A percentile compares a stretch with the other conserved stretches of the same genome.
phyloP scores from a whole-genome alignment of 2,888 invertebrate species.

The Mycalesis mineus region DNA sequence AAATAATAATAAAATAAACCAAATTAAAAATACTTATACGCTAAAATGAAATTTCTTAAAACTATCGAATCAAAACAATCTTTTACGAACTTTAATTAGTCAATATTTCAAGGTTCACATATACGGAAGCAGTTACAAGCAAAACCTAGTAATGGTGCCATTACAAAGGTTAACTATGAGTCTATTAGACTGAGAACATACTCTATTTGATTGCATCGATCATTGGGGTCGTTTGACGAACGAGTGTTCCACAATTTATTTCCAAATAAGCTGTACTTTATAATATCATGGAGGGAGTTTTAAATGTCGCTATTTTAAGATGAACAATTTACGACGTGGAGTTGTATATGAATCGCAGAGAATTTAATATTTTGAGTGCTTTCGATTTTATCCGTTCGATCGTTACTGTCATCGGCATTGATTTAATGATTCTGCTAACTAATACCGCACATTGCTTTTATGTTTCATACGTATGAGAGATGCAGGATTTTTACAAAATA shows the following conservation, averaged over 20 bases:
- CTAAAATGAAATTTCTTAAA: too few relatives aligned
- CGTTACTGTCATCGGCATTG: slow-evolving; percentile 22
- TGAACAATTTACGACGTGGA: slow-evolving; percentile 55
- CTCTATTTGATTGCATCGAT: slow-evolving; percentile 69
- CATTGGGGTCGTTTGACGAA: slow-evolving; percentile 62
- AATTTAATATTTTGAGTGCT: slow-evolving; percentile 73
- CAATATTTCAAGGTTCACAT: too few relatives aligned
- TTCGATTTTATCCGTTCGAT: slow-evolving; percentile 53
- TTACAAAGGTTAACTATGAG: slow-evolving; percentile 6
- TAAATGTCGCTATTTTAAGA: slow-evolving; percentile 64
- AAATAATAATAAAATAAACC: too few relatives aligned
- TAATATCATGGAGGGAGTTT: slow-evolving; percentile 71
- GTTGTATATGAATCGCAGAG: slow-evolving; percentile 58
- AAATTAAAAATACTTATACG: too few relatives aligned
- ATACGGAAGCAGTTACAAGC: not conserved
- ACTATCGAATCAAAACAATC: too few relatives aligned
- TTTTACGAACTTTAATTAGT: too few relatives aligned
- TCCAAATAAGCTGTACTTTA: slow-evolving; percentile 66
- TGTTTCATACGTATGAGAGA: too few relatives aligned
- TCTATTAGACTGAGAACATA: slow-evolving; percentile 51
- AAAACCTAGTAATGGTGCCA: slow-evolving; percentile 1
- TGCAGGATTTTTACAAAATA: too few relatives aligned
- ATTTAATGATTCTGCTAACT: not conserved
- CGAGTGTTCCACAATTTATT: slow-evolving; percentile 52
- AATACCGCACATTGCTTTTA: not conserved